phyloP scores from a whole-genome alignment of 2,113 vertebrate genomes.

The Pristiophorus japonicus region DNA sequence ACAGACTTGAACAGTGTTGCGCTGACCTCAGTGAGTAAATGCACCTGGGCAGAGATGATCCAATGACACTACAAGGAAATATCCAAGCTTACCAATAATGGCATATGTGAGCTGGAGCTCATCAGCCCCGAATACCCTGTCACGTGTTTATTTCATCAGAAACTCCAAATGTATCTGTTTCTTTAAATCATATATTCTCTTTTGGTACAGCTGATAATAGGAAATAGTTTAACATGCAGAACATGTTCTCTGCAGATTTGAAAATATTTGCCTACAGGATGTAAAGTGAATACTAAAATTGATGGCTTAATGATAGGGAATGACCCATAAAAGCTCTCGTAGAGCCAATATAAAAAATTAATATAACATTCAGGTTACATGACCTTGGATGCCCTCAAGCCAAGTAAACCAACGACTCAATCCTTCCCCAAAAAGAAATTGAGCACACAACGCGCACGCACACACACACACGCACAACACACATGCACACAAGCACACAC shows the following conservation, averaged over 20 bases:
- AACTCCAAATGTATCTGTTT: background rate
- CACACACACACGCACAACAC: background rate
- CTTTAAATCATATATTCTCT: background rate
- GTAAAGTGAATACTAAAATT: background rate
- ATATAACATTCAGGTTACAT: background rate
- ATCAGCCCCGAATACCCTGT: background rate
- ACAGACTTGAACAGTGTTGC: too few relatives aligned
- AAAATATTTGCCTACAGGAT: constrained; percentile 2
- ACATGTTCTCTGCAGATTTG: background rate
- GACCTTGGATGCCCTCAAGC: too few relatives aligned
- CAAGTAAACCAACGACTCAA: background rate
- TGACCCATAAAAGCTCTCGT: background rate
- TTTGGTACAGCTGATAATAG: background rate
- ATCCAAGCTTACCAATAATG: background rate
- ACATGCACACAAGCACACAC: background rate
- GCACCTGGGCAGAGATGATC: background rate
- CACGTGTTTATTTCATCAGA: background rate
- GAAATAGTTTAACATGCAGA: background rate
- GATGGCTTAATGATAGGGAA: background rate
- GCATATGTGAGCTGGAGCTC: background rate
- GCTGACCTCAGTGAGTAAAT: background rate
- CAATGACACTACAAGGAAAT: background rate
- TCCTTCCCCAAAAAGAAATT: background rate
- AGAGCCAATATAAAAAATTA: background rate
- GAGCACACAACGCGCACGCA: background rate